Conservation (phyloP, 2,113 vertebrate genomes). For the human region DNA sequence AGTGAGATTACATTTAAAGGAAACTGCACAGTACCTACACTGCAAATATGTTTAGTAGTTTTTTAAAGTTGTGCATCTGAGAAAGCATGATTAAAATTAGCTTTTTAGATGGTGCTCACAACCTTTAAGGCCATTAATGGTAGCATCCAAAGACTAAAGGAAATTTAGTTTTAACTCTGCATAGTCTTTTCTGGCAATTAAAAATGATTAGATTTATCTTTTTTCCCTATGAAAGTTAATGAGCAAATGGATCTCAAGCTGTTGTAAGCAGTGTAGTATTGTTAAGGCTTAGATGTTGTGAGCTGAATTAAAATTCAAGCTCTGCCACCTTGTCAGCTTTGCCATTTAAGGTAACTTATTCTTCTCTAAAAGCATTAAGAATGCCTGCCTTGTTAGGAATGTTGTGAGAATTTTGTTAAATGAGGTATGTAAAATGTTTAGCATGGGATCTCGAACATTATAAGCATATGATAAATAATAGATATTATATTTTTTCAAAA, state of each 20-base stretch:
- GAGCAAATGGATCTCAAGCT: not conserved
- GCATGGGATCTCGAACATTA: not conserved
- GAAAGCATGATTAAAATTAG: conserved; percentile 41
- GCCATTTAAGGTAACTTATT: conserved; percentile 34
- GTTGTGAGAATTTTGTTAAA: conserved; percentile 38
- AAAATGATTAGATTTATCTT: not conserved
- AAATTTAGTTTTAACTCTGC: conserved; percentile 39
- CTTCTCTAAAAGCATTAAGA: conserved; percentile 27
- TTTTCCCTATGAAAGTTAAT: not conserved
- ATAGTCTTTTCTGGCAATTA: not conserved
- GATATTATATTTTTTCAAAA: not conserved
- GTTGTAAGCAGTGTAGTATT: not conserved
- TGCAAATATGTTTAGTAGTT: conserved; percentile 36
- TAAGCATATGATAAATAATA: not conserved
- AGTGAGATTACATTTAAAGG: conserved; percentile 44
- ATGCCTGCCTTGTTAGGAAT: not conserved
- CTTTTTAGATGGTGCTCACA: conserved; percentile 1
- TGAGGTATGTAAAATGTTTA: not conserved
- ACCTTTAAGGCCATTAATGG: not conserved
- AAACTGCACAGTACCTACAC: not conserved
- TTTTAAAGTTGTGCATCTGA: conserved; percentile 29
- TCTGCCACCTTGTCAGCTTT: not conserved
- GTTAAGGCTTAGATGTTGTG: conserved; percentile 12
- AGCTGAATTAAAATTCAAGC: conserved; percentile 28
- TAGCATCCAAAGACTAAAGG: not conserved